Percentiles rank a stretch among this genome's conserved stretches.
phyloP scores from a whole-genome alignment of 2,797 vertebrate species.

The Pachyuromys duprasi region DNA sequence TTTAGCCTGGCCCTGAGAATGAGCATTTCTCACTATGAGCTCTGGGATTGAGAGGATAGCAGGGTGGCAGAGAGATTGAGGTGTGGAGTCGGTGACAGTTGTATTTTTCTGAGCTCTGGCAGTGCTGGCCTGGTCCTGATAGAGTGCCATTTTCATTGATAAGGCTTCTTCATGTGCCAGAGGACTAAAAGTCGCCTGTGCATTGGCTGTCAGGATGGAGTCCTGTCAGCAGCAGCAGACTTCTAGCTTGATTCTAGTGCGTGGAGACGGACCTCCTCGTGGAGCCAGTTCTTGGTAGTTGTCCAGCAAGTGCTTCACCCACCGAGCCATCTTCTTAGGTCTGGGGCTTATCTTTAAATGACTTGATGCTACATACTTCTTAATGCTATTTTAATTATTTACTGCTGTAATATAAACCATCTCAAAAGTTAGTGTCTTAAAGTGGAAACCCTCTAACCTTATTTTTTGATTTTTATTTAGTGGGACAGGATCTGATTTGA shows the following conservation, averaged over 20 bases:
- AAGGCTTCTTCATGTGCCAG: not conserved
- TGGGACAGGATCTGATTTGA: not conserved
- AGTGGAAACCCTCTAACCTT: not conserved
- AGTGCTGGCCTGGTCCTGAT: not conserved
- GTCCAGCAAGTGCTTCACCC: not conserved
- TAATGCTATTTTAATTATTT: slow-evolving; percentile 9
- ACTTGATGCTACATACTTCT: slow-evolving; percentile 1
- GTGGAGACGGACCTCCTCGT: slow-evolving; percentile 1
- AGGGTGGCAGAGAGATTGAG: not conserved
- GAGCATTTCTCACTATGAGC: not conserved
- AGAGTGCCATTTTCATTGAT: not conserved
- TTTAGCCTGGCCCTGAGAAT: not conserved
- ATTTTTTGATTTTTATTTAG: not conserved
- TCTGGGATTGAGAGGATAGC: not conserved
- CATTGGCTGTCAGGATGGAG: not conserved
- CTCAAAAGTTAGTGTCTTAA: slow-evolving; percentile 11
- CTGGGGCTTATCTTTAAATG: slow-evolving; percentile 34
- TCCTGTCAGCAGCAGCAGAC: not conserved
- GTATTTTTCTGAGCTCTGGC: not conserved
- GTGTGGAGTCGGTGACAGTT: not conserved
- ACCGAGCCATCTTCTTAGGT: not conserved
- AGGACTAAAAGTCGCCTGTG: not conserved
- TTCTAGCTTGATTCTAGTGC: not conserved
- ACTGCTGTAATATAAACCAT: not conserved
- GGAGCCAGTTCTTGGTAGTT: not conserved